Conservation (phyloP, 64 coral and sea anemone species). For the Pachyseris speciosa region DNA sequence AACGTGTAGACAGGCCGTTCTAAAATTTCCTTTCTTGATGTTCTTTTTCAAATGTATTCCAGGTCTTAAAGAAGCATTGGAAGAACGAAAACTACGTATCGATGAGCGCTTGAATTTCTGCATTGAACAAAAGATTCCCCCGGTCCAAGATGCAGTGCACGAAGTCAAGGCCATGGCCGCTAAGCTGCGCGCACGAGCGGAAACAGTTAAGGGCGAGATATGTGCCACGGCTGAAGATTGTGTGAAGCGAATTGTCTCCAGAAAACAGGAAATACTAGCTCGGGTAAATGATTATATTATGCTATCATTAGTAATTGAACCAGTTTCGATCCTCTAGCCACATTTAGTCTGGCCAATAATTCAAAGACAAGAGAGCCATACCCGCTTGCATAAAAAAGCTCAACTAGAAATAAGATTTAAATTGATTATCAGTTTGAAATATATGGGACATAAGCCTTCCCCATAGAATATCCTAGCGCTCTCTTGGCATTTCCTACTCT, state of each 20-base stretch:
- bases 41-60: neutral
- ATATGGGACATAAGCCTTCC: too few species aligned
- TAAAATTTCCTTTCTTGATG: too few species aligned
- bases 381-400: too few species aligned
- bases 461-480: too few species aligned
- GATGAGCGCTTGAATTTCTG: slow-evolving; percentile 84
- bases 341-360: too few species aligned
- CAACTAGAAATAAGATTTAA: too few species aligned
- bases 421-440: too few species aligned
- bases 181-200: slow-evolving; percentile 82
- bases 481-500: too few species aligned
- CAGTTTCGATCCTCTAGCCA: too few species aligned
- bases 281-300: neutral
- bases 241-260: slow-evolving; percentile 83
- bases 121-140: slow-evolving; percentile 82
- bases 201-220: slow-evolving; percentile 84
- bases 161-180: slow-evolving; percentile 95
- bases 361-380: too few species aligned
- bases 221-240: slow-evolving; percentile 82
- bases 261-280: slow-evolving; percentile 79
- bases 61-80: slow-evolving; percentile 91
- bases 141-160: slow-evolving; percentile 87
- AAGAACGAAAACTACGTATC: slow-evolving; percentile 77
- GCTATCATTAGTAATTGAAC: too few species aligned
- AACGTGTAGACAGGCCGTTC: too few species aligned